phyloP scores from a whole-genome alignment of 2,888 invertebrate species.

The Palloptera scutellata region DNA sequence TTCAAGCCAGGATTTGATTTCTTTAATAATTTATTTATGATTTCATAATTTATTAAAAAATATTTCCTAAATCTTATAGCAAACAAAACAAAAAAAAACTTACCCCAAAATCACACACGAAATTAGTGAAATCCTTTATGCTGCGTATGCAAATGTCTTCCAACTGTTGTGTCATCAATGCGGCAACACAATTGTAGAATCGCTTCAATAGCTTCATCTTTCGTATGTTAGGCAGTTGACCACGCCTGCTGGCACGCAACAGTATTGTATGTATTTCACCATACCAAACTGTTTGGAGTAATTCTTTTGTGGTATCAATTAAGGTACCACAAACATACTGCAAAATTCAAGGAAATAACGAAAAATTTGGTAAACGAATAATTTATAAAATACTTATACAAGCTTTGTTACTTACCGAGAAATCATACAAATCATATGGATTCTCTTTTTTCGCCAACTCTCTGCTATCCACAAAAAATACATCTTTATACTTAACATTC shows the following conservation, averaged over 20 bases:
- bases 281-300: constrained; percentile 69
- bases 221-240: constrained; percentile 73
- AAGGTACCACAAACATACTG: constrained; percentile 66
- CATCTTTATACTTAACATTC: constrained; percentile 76
- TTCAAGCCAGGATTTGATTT: constrained; percentile 74
- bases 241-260: constrained; percentile 72
- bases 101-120: constrained; percentile 81
- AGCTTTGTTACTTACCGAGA: constrained; percentile 50
- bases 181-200: constrained; percentile 86
- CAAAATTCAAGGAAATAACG: background rate
- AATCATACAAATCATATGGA: constrained; percentile 62
- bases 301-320: constrained; percentile 73
- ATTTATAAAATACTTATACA: constrained; percentile 12
- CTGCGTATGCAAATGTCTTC: constrained; percentile 84
- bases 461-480: constrained; percentile 60
- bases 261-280: constrained; percentile 60
- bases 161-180: constrained; percentile 88
- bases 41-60: background rate
- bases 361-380: constrained; percentile 7
- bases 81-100: constrained; percentile 21
- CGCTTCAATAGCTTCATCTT: constrained; percentile 73
- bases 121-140: constrained; percentile 78
- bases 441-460: constrained; percentile 49
- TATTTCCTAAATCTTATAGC: background rate
- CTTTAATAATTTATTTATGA: constrained; percentile 66